phyloP scores from a whole-genome alignment of 2,113 vertebrate genomes.

The Podiceps cristatus region DNA sequence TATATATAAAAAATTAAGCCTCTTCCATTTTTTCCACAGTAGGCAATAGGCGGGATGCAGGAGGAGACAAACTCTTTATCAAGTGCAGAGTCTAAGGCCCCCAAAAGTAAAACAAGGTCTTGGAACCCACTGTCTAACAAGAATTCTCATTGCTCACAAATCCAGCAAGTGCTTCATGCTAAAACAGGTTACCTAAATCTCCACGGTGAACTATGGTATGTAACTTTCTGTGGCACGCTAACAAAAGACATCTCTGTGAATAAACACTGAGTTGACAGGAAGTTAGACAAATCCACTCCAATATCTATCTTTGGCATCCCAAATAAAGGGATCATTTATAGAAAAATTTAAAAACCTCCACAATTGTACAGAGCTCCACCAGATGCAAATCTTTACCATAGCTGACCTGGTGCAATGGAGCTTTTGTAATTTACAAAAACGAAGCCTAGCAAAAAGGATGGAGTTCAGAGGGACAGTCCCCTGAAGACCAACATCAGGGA shows the following conservation, averaged over 20 bases:
- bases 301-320: background rate
- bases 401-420: background rate
- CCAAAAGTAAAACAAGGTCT: background rate
- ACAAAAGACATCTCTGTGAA: slow-evolving; percentile 27
- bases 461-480: background rate
- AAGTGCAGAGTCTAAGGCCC: background rate
- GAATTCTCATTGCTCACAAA: background rate
- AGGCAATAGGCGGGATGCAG: background rate
- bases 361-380: background rate
- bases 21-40: background rate
- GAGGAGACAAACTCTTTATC: background rate
- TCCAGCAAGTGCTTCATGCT: background rate
- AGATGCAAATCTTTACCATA: background rate
- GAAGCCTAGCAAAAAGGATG: background rate
- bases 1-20: background rate
- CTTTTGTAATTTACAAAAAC: background rate
- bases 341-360: background rate
- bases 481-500: background rate
- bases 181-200: slow-evolving; percentile 17
- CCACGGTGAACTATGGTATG: background rate
- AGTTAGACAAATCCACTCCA: slow-evolving; percentile 34
- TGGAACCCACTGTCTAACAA: background rate
- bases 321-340: slow-evolving; percentile 15
- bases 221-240: slow-evolving; percentile 10
- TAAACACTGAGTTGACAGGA: slow-evolving; percentile 55